Percentiles rank a stretch among this genome's conserved stretches.
These are phyloP conservation scores for Melanchra persicariae DNA, from an alignment of 2,888 invertebrate species.

Conservation along the genomic window DNA sequence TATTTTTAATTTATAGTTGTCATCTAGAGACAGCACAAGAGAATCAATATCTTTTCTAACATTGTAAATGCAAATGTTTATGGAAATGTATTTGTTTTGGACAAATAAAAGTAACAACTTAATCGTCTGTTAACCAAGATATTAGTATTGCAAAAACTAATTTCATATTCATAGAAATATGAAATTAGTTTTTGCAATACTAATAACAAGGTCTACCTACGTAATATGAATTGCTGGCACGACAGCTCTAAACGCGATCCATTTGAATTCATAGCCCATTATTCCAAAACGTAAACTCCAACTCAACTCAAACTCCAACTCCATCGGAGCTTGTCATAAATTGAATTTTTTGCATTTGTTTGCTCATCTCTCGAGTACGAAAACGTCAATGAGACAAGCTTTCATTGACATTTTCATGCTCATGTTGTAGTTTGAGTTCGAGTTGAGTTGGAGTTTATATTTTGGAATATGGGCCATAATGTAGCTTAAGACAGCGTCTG, in stretches of 20 bases:
- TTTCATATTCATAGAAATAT: constrained; percentile 11
- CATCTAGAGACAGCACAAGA: constrained; percentile 8
- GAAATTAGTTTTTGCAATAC: constrained; percentile 20
- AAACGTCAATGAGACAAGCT: no score
- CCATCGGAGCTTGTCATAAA: no score
- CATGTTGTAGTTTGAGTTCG: no score
- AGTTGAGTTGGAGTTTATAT: no score
- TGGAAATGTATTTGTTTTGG: constrained; percentile 1
- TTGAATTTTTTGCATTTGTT: no score
- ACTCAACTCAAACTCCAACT: no score
- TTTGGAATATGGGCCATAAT: no score
- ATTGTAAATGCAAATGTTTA: constrained; percentile 17
- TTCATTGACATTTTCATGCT: no score
- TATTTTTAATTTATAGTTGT: constrained; percentile 22
- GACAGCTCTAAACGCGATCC: constrained; percentile 1
- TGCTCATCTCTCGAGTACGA: no score
- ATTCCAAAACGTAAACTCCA: no score
- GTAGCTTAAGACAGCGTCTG: background rate
- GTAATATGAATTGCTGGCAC: constrained; percentile 16
- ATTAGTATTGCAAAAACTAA: constrained; percentile 10
- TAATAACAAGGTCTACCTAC: background rate
- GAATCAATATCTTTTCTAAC: constrained; percentile 2
- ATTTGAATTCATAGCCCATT: constrained; percentile 1
- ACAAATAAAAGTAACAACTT: constrained; percentile 7
- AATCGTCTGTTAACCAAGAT: background rate